phyloP scores from a whole-genome alignment of 2,888 invertebrate species.

The Marasmarcha lunaedactyla region DNA sequence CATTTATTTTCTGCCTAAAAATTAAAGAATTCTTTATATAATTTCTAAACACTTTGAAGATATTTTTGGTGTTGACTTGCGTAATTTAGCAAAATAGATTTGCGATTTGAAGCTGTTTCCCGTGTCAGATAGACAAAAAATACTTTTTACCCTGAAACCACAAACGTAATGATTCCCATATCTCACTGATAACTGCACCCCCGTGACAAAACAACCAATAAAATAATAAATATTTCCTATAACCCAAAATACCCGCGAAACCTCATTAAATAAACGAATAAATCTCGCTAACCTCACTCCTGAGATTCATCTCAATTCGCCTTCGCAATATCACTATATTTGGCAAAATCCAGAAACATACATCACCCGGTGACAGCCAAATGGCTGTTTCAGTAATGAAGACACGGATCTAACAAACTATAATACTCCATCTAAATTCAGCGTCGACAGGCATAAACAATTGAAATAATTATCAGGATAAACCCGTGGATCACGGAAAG shows the following conservation, averaged over 20 bases:
- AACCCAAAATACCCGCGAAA: neutral
- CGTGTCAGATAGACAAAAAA: too few relatives aligned
- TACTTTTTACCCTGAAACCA: too few relatives aligned
- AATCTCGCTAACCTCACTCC: constrained; percentile 29
- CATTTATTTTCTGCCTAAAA: too few relatives aligned
- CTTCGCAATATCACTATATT: constrained; percentile 11
- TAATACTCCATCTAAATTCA: constrained; percentile 69
- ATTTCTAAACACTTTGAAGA: too few relatives aligned
- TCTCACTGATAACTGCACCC: too few relatives aligned
- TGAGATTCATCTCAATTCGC: constrained; percentile 40
- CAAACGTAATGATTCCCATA: too few relatives aligned
- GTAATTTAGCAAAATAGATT: too few relatives aligned
- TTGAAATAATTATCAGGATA: constrained; percentile 71
- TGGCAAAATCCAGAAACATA: constrained; percentile 30
- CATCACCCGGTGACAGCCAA: constrained; percentile 47
- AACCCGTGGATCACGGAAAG: constrained; percentile 56
- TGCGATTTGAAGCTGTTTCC: too few relatives aligned
- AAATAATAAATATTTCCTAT: neutral
- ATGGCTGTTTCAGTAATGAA: constrained; percentile 42
- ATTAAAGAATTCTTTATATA: too few relatives aligned
- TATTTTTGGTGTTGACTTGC: too few relatives aligned
- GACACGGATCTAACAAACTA: constrained; percentile 60
- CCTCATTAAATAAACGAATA: constrained; percentile 13
- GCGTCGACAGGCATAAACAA: constrained; percentile 68
- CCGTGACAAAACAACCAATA: neutral